These are phyloP conservation scores for Prolemur simus DNA, from an alignment of 2,113 vertebrate species.

Conservation along the genomic window DNA sequence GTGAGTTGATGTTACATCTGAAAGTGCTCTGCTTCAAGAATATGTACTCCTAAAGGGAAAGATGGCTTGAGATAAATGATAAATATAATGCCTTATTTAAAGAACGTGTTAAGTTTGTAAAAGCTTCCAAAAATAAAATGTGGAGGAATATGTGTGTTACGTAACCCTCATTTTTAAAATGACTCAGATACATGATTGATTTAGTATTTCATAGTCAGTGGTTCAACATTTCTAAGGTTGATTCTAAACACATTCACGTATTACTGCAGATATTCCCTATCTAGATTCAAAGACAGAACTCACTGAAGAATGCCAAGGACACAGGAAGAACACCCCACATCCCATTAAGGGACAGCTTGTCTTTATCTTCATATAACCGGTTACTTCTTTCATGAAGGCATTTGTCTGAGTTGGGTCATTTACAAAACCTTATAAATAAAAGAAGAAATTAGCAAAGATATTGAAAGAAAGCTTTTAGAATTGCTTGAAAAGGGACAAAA, in stretches of 20 bases:
- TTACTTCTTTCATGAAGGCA: neutral
- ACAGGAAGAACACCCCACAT: neutral
- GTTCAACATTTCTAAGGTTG: neutral
- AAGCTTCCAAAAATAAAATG: neutral
- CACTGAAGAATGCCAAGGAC: slow-evolving; percentile 34
- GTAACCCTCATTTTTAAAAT: slow-evolving; percentile 11
- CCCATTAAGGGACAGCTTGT: neutral
- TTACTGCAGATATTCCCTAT: slow-evolving; percentile 23
- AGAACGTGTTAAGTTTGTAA: neutral
- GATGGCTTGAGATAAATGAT: slow-evolving; percentile 5
- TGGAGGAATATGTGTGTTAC: neutral
- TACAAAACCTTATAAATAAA: slow-evolving; percentile 26
- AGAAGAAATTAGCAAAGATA: slow-evolving; percentile 19
- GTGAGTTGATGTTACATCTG: no score
- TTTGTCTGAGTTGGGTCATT: neutral
- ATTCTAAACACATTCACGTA: slow-evolving; percentile 48
- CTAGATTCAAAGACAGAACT: slow-evolving; percentile 21
- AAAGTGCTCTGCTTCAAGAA: neutral
- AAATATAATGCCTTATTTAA: slow-evolving; percentile 24
- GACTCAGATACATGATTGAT: slow-evolving; percentile 22
- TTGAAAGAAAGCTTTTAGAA: slow-evolving; percentile 31
- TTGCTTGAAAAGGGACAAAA: neutral
- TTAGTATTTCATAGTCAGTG: slow-evolving; percentile 25
- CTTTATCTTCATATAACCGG: neutral
- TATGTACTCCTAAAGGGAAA: neutral